A percentile compares a stretch with the other conserved stretches of the same genome.
Evolutionary conservation across 2,888 invertebrate species (phyloP).

Genomic region (Lasioglossum villosulum): DNA sequence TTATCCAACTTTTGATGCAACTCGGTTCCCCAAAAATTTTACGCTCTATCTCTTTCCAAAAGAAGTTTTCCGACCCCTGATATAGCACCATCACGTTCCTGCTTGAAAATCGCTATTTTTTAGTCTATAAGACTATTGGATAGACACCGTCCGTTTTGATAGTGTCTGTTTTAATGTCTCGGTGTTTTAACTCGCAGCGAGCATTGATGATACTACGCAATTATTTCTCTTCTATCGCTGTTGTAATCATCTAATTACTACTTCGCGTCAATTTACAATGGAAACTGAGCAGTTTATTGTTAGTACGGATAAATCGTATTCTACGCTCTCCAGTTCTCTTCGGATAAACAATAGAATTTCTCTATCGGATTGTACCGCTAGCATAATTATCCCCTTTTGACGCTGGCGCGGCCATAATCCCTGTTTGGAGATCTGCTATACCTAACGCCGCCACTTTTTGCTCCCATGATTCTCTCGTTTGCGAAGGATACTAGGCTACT

Average conservation of each 20-base stretch:
- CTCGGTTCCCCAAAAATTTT: too few species aligned
- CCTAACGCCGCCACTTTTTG: background rate
- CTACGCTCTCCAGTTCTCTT: background rate
- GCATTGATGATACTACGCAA: background rate
- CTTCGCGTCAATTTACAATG: background rate
- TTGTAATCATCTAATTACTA: background rate
- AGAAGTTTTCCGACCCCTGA: too few species aligned
- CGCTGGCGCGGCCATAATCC: background rate
- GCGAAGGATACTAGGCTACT: background rate
- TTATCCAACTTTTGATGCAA: too few species aligned
- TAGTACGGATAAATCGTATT: background rate
- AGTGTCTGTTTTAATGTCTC: background rate
- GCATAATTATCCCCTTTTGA: constrained; percentile 5
- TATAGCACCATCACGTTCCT: too few species aligned
- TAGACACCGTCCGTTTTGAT: too few species aligned
- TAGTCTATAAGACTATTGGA: too few species aligned
- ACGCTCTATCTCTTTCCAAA: too few species aligned
- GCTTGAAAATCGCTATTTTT: too few species aligned
- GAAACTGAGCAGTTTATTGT: background rate
- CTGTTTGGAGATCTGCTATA: background rate
- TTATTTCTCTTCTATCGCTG: background rate
- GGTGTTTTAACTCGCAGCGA: background rate
- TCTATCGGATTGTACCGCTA: constrained; percentile 18
- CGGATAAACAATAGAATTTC: constrained; percentile 12
- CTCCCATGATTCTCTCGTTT: background rate